Percentiles rank a stretch among this genome's conserved stretches.
Conservation (phyloP, 2,113 vertebrate genomes). For the Rhabdornis inornatus region DNA sequence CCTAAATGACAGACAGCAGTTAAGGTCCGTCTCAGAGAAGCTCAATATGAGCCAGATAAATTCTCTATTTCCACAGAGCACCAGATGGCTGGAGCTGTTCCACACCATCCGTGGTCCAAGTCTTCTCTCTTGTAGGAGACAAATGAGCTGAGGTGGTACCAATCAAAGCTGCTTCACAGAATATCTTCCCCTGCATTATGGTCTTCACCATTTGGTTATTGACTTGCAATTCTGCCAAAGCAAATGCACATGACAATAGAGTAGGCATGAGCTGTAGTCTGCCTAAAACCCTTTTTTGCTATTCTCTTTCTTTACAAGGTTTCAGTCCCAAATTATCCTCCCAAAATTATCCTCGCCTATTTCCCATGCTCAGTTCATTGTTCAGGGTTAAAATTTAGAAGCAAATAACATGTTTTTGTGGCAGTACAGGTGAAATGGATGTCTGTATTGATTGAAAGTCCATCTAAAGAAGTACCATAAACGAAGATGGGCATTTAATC, state of each 20-base stretch:
- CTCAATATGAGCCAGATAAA: not conserved
- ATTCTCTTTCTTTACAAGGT: not conserved
- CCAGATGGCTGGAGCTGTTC: not conserved
- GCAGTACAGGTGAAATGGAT: not conserved
- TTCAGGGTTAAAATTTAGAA: conserved; percentile 24
- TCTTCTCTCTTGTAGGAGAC: not conserved
- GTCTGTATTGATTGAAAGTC: conserved; percentile 5
- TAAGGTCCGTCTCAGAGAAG: not conserved
- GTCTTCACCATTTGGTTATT: not conserved
- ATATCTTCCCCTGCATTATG: not conserved
- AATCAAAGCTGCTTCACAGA: not conserved
- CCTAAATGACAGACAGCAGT: not conserved
- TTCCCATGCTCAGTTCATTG: not conserved
- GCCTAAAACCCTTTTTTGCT: not conserved
- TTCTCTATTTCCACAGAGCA: not conserved
- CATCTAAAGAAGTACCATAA: not conserved
- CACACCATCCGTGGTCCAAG: not conserved
- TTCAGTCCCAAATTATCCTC: not conserved
- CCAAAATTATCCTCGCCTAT: not conserved
- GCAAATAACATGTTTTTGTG: not conserved
- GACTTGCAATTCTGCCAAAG: not conserved
- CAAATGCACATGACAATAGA: not conserved
- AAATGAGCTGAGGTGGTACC: not conserved
- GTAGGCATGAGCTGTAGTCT: not conserved
- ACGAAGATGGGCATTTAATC: conserved; percentile 3